phyloP scores from a whole-genome alignment of 2,888 invertebrate species.

The Drosophila limbata region DNA sequence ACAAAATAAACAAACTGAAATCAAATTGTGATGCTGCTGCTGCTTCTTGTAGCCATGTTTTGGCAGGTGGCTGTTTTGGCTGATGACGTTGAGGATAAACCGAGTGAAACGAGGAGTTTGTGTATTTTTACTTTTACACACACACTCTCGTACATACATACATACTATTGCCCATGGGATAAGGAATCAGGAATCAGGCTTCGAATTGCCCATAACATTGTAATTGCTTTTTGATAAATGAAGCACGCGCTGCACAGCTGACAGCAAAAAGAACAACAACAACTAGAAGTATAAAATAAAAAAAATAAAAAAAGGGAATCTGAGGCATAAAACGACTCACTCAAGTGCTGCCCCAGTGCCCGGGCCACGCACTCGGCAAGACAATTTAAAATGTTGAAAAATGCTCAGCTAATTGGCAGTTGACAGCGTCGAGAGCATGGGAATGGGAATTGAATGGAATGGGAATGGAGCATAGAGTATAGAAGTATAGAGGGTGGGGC shows the following conservation, averaged over 20 bases:
- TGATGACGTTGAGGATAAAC: constrained; percentile 25
- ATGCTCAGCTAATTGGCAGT: constrained; percentile 78
- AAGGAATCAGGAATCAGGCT: constrained; percentile 44
- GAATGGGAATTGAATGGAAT: constrained; percentile 21
- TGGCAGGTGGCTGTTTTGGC: constrained; percentile 32
- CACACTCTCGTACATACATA: background rate
- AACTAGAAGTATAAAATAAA: constrained; percentile 23
- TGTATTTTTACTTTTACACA: constrained; percentile 1
- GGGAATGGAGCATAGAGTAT: constrained; percentile 7
- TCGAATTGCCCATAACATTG: constrained; percentile 75
- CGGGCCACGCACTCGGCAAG: constrained; percentile 74
- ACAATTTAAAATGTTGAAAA: constrained; percentile 78
- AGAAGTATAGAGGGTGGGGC: background rate
- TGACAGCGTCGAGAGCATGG: constrained; percentile 68
- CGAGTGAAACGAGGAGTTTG: constrained; percentile 8
- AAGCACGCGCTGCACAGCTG: constrained; percentile 78
- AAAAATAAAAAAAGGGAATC: constrained; percentile 4
- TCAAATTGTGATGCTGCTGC: constrained; percentile 13
- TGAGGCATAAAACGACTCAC: constrained; percentile 69
- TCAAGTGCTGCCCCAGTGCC: constrained; percentile 64
- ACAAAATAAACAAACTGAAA: constrained; percentile 34
- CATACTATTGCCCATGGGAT: constrained; percentile 33
- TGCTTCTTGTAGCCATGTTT: constrained; percentile 33
- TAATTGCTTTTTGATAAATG: constrained; percentile 78
- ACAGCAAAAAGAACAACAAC: constrained; percentile 52